Percentiles rank a stretch among this genome's conserved stretches.
These are phyloP conservation scores for Rissa tridactyla DNA, from an alignment of 2,113 vertebrate species.

Conservation along the genomic window DNA sequence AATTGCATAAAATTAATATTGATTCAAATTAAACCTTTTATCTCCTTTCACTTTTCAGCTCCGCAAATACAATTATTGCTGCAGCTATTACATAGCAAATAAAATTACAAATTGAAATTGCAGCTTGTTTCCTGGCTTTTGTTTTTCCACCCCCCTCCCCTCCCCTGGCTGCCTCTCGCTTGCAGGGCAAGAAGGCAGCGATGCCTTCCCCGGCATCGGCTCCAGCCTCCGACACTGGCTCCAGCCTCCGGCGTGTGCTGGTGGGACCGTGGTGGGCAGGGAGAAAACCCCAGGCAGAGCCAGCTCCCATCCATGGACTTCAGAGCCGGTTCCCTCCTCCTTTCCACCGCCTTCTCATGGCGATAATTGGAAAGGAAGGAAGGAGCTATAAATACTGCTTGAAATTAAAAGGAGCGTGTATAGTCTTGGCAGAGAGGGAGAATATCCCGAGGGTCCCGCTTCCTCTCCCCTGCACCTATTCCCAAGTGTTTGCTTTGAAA, in stretches of 20 bases:
- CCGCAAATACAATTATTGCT: constrained; percentile 62
- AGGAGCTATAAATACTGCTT: constrained; percentile 24
- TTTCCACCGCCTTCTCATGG: neutral
- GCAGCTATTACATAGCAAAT: constrained; percentile 31
- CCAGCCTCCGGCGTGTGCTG: accelerated
- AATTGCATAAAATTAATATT: constrained; percentile 80
- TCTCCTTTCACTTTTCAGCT: constrained; percentile 68
- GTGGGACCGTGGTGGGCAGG: neutral
- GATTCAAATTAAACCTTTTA: constrained; percentile 79
- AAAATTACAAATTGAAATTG: constrained; percentile 21
- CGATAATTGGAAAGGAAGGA: neutral
- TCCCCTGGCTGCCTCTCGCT: neutral
- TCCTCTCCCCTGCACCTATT: neutral
- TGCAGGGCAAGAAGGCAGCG: neutral
- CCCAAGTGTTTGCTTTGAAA: constrained; percentile 11
- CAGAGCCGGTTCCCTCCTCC: neutral
- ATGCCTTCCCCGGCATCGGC: neutral
- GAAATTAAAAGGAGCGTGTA: constrained; percentile 8
- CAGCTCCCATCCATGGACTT: accelerated
- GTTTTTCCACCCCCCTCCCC: too few species aligned
- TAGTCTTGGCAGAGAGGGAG: neutral
- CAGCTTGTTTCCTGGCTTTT: neutral
- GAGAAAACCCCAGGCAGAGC: neutral
- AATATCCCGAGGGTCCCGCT: neutral
- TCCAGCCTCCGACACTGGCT: too few species aligned